These are phyloP conservation scores for Xylota sylvarum DNA, from an alignment of 2,888 invertebrate genomes.

Conservation along the genomic window DNA sequence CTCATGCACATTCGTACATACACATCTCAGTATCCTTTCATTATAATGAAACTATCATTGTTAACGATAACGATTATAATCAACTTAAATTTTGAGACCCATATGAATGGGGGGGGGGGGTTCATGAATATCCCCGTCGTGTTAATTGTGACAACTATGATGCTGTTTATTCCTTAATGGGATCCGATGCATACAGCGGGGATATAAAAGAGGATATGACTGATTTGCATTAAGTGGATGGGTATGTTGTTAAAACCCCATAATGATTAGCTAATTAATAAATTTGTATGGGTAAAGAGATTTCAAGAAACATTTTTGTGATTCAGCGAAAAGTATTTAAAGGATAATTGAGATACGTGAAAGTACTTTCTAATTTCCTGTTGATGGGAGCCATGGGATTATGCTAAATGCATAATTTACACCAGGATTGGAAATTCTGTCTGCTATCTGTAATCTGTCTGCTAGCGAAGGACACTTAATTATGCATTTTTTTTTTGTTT, in stretches of 20 bases:
- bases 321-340: too few species aligned
- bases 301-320: background rate
- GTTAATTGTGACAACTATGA: background rate
- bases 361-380: too few species aligned
- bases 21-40: background rate
- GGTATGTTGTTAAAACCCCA: background rate
- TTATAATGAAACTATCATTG: background rate
- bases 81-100: constrained; percentile 8
- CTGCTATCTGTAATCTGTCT: too few species aligned
- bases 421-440: too few species aligned
- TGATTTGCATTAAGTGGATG: background rate
- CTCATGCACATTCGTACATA: background rate
- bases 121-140: constrained; percentile 5
- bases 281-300: background rate
- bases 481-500: too few species aligned
- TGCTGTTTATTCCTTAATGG: background rate
- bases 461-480: too few species aligned
- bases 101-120: background rate
- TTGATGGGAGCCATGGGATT: too few species aligned
- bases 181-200: background rate
- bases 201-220: background rate
- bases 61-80: constrained; percentile 6
- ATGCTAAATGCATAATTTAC: too few species aligned
- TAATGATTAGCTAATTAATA: background rate
- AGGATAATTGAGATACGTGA: background rate